phyloP scores from a whole-genome alignment of 2,113 vertebrate species.

The Recurvirostra avosetta region DNA sequence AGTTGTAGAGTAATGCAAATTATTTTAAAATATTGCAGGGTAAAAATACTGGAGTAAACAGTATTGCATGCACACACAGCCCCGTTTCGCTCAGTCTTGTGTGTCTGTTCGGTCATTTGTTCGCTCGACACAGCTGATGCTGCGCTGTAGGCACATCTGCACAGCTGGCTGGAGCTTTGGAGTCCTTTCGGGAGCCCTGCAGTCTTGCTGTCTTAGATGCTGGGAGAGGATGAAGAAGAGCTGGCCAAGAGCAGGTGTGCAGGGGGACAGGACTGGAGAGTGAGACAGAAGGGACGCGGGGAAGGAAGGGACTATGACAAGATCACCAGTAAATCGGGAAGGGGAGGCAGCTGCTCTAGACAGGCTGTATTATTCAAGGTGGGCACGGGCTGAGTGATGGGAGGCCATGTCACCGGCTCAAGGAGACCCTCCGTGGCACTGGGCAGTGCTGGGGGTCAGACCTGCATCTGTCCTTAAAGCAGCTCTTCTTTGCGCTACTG shows the following conservation, averaged over 20 bases:
- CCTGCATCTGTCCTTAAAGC: background rate
- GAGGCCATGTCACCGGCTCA: rapidly evolving
- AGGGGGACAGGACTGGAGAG: background rate
- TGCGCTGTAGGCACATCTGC: background rate
- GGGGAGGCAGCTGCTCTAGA: background rate
- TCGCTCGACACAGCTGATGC: background rate
- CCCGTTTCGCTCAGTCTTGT: background rate
- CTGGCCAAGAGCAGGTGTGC: background rate
- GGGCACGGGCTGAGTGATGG: background rate
- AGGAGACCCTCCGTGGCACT: background rate
- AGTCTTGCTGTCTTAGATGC: background rate
- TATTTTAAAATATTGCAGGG: background rate
- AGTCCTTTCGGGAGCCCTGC: background rate
- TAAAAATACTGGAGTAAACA: background rate
- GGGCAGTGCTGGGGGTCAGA: background rate
- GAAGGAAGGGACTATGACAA: background rate
- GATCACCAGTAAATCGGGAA: background rate
- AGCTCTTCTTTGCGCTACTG: background rate
- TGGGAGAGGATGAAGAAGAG: background rate
- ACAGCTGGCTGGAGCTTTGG: background rate
- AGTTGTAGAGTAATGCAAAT: background rate
- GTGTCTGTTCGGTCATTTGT: rapidly evolving
- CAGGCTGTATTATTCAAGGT: background rate
- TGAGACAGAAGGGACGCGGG: background rate
- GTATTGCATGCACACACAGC: background rate